phyloP scores from a whole-genome alignment of 2,888 invertebrate genomes.

The Metacarcinus magister region DNA sequence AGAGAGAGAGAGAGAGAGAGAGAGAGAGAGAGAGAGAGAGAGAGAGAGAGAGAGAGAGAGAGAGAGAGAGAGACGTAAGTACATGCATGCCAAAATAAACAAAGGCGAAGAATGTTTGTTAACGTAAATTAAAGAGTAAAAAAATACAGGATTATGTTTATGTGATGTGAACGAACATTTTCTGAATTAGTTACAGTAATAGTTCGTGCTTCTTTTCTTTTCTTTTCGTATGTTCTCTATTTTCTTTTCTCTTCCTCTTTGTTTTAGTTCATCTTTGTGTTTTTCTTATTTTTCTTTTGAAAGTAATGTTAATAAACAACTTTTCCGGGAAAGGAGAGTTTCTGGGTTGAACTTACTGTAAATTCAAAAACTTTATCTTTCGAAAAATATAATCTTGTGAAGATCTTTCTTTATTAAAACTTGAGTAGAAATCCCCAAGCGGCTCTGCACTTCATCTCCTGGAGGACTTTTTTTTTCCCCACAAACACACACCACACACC shows the following conservation, averaged over 20 bases:
- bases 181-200: slow-evolving; percentile 3
- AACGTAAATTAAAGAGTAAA: not conserved
- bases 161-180: not conserved
- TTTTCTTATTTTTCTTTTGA: not conserved
- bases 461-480: not conserved
- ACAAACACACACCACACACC: not conserved
- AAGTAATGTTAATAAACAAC: slow-evolving; percentile 41
- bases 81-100: not conserved
- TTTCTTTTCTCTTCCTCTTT: not conserved
- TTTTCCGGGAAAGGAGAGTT: not conserved
- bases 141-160: not conserved
- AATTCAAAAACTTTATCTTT: slow-evolving; percentile 41
- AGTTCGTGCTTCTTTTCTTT: not conserved
- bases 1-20: not conserved
- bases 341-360: not conserved
- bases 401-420: slow-evolving; percentile 45
- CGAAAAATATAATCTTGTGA: slow-evolving; percentile 33
- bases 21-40: not conserved
- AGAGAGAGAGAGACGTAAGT: not conserved
- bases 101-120: not conserved
- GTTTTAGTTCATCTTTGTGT: not conserved
- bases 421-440: not conserved
- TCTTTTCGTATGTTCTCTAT: not conserved
- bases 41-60: not conserved
- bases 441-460: not conserved